Conservation (phyloP, 2,797 vertebrate genomes). For the Cetoscarus ocellatus region DNA sequence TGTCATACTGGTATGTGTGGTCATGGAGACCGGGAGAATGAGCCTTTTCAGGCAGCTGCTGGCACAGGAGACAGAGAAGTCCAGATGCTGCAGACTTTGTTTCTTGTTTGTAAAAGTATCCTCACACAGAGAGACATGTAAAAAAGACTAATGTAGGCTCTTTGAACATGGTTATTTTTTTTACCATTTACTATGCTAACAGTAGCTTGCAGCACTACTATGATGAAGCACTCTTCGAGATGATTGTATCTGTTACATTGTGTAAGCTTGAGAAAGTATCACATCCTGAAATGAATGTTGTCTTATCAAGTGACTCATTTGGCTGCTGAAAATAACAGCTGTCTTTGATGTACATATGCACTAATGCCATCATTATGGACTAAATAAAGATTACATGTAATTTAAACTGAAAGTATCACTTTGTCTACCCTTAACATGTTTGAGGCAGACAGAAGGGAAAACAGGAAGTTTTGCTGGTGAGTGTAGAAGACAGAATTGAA, state of each 20-base stretch:
- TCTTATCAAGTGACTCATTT: background rate
- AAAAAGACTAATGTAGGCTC: too few species aligned
- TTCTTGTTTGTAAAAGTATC: too few species aligned
- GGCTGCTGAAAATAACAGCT: background rate
- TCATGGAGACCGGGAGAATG: too few species aligned
- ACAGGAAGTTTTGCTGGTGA: slow-evolving; percentile 31
- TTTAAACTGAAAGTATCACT: background rate
- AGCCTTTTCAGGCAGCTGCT: too few species aligned
- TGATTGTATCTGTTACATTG: background rate
- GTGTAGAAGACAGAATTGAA: slow-evolving; percentile 65
- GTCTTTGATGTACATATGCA: background rate
- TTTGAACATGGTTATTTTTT: background rate
- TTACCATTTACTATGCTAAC: background rate
- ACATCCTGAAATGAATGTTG: too few species aligned
- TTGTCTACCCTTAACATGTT: slow-evolving; percentile 1
- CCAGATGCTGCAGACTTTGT: too few species aligned
- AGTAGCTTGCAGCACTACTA: background rate
- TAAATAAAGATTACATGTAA: background rate
- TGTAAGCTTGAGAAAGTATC: background rate
- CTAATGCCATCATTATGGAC: background rate
- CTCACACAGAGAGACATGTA: too few species aligned
- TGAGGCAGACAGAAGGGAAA: slow-evolving; percentile 12
- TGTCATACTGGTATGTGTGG: too few species aligned
- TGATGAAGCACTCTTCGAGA: background rate
- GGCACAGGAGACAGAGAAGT: too few species aligned